Percentiles rank a stretch among this genome's conserved stretches.
phyloP scores from a whole-genome alignment of 2,797 vertebrate species.

The Acanthiza pusilla region DNA sequence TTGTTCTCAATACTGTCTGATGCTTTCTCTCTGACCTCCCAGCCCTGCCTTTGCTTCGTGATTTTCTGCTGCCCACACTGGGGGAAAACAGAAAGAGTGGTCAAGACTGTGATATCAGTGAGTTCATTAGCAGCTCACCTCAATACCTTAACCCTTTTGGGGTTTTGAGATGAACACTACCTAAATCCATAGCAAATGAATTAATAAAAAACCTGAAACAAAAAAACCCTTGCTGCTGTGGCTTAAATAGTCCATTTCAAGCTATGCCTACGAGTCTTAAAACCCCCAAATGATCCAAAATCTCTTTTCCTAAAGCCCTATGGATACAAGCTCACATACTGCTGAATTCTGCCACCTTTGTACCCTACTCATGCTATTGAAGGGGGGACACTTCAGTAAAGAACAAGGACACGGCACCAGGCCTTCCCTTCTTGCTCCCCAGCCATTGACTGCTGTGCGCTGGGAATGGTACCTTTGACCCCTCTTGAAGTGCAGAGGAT shows the following conservation, averaged over 20 bases:
- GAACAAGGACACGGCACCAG: neutral
- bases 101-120: neutral
- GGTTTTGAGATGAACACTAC: neutral
- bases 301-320: neutral
- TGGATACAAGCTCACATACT: rapidly evolving
- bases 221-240: neutral
- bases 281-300: neutral
- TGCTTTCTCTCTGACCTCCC: neutral
- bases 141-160: neutral
- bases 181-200: neutral
- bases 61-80: neutral
- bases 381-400: neutral
- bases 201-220: neutral
- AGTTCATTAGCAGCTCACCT: neutral
- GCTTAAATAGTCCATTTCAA: neutral
- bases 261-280: neutral
- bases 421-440: neutral
- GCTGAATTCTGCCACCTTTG: neutral
- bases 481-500: neutral
- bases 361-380: neutral
- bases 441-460: neutral
- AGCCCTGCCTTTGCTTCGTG: neutral
- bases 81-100: neutral
- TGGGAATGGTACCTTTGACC: neutral
- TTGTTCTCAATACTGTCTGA: neutral